Evolutionary conservation across 2,797 vertebrate genomes (phyloP).

Genomic region (Rhodeus uyekii): DNA sequence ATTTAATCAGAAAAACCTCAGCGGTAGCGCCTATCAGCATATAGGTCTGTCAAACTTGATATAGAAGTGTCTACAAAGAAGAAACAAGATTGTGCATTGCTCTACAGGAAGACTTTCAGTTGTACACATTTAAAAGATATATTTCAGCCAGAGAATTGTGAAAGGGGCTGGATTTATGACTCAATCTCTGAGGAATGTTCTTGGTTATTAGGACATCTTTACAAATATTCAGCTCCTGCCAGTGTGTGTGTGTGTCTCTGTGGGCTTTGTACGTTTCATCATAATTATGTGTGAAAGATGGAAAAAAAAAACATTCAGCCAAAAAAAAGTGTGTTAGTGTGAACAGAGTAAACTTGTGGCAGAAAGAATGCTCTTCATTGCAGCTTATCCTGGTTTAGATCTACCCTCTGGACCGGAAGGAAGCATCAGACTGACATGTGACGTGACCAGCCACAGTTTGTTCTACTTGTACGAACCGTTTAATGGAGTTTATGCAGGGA

Average conservation of each 20-base stretch:
- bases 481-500: neutral
- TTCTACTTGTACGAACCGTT: neutral
- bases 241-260: neutral
- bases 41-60: neutral
- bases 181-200: slow-evolving; percentile 24
- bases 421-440: neutral
- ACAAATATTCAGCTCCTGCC: neutral
- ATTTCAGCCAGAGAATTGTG: slow-evolving; percentile 5
- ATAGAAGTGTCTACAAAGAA: neutral
- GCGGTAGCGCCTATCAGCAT: neutral
- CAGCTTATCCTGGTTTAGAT: neutral
- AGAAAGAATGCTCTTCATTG: neutral
- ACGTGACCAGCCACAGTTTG: neutral
- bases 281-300: neutral
- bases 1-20: neutral
- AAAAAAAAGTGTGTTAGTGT: too few relatives aligned
- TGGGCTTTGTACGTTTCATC: slow-evolving; percentile 1
- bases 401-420: neutral
- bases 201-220: slow-evolving; percentile 6
- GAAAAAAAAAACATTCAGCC: too few relatives aligned
- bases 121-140: neutral
- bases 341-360: too few relatives aligned
- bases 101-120: neutral
- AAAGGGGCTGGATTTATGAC: slow-evolving; percentile 16
- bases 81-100: neutral